phyloP scores from a whole-genome alignment of 2,113 vertebrate species.

The Setophaga kirtlandii region DNA sequence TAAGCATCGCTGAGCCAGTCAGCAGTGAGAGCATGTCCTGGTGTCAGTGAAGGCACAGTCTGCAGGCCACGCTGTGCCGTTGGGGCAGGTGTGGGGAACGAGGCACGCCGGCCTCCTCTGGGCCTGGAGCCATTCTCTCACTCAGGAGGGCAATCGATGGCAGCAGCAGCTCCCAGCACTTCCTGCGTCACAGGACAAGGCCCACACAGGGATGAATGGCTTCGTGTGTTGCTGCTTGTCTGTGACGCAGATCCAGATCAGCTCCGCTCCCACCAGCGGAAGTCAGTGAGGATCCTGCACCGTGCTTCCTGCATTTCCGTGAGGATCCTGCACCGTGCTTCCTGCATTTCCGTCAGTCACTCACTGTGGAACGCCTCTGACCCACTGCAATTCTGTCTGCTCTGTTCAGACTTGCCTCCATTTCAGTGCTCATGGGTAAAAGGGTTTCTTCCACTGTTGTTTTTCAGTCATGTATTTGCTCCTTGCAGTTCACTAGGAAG shows the following conservation, averaged over 20 bases:
- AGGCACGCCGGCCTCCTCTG: background rate
- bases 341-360: background rate
- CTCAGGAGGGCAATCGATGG: background rate
- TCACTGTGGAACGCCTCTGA: background rate
- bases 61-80: rapidly evolving
- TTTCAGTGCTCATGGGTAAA: background rate
- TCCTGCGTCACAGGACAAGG: rapidly evolving
- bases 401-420: background rate
- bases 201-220: rapidly evolving
- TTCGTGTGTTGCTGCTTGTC: background rate
- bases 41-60: rapidly evolving
- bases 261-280: rapidly evolving
- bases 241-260: background rate
- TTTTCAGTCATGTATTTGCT: background rate
- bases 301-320: background rate
- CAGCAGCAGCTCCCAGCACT: background rate
- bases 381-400: background rate
- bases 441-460: background rate
- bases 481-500: background rate
- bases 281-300: background rate
- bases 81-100: rapidly evolving
- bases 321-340: too few species aligned
- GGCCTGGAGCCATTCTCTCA: rapidly evolving
- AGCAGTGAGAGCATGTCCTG: background rate
- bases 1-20: background rate